These are phyloP conservation scores for Aphodius granarius DNA, from an alignment of 2,888 invertebrate genomes.

Conservation along the genomic window DNA sequence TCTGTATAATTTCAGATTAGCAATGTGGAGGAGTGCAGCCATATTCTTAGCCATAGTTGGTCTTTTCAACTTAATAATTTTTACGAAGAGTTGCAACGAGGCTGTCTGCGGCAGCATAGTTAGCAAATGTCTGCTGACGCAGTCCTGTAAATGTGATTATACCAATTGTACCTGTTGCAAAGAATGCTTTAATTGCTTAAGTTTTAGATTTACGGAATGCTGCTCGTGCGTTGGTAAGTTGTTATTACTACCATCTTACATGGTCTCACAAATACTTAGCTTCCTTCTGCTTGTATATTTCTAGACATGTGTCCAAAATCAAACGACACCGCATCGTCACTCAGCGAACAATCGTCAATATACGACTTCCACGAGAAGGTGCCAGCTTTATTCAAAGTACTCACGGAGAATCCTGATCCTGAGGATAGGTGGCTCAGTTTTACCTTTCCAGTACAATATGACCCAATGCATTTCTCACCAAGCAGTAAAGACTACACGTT, in stretches of 20 bases:
- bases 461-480: slow-evolving; percentile 65
- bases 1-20: slow-evolving; percentile 28
- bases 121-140: slow-evolving; percentile 94
- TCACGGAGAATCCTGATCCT: slow-evolving; percentile 77
- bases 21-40: slow-evolving; percentile 33
- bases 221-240: slow-evolving; percentile 95
- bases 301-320: slow-evolving; percentile 89
- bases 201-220: slow-evolving; percentile 88
- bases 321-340: slow-evolving; percentile 69
- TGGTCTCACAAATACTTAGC: not conserved
- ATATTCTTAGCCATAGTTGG: slow-evolving; percentile 23
- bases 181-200: slow-evolving; percentile 89
- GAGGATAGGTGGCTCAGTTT: slow-evolving; percentile 82
- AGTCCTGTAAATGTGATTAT: slow-evolving; percentile 94
- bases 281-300: slow-evolving; percentile 39
- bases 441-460: slow-evolving; percentile 77
- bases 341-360: slow-evolving; percentile 81
- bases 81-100: slow-evolving; percentile 75
- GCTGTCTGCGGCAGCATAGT: slow-evolving; percentile 94
- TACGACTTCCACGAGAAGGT: slow-evolving; percentile 82
- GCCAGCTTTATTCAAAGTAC: slow-evolving; percentile 79
- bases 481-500: slow-evolving; percentile 70
- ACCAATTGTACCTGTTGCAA: slow-evolving; percentile 93
- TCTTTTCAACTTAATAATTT: slow-evolving; percentile 29
- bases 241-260: not conserved